Conservation (phyloP, 2,888 invertebrate species). For the Toxonevra muliebris region DNA sequence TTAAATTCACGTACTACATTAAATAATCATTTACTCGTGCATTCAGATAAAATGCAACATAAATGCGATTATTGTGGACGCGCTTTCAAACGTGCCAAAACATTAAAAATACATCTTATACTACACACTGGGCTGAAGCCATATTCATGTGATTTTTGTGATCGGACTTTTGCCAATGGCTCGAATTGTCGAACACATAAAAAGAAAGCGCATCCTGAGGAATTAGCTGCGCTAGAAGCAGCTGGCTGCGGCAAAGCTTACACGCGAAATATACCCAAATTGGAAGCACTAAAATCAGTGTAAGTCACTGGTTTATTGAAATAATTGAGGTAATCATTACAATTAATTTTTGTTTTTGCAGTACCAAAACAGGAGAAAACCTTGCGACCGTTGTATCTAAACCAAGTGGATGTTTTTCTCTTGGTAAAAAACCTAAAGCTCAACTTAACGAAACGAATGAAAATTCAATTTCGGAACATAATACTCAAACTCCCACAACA, state of each 20-base stretch:
- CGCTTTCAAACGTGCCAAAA: conserved; percentile 63
- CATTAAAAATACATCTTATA: conserved; percentile 63
- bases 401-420: conserved; percentile 58
- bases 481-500: too few relatives aligned
- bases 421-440: conserved; percentile 54
- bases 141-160: conserved; percentile 64
- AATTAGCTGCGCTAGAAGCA: conserved; percentile 63
- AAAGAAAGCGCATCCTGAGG: conserved; percentile 62
- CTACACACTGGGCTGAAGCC: conserved; percentile 63
- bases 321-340: neutral
- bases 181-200: conserved; percentile 65
- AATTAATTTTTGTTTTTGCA: conserved; percentile 27
- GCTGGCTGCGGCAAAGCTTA: conserved; percentile 53
- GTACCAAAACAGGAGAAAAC: conserved; percentile 57
- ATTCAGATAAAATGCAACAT: conserved; percentile 60
- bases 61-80: conserved; percentile 61
- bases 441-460: neutral
- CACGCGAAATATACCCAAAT: conserved; percentile 63
- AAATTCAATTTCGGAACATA: too few relatives aligned
- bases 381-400: conserved; percentile 58
- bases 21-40: conserved; percentile 58
- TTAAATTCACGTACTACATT: conserved; percentile 57
- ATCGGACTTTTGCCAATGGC: conserved; percentile 64
- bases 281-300: conserved; percentile 62
- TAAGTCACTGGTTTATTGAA: conserved; percentile 40